Evolutionary conservation across 1,140 invertebrate species (phyloP).

Genomic region (Tetramorium alpestre): DNA sequence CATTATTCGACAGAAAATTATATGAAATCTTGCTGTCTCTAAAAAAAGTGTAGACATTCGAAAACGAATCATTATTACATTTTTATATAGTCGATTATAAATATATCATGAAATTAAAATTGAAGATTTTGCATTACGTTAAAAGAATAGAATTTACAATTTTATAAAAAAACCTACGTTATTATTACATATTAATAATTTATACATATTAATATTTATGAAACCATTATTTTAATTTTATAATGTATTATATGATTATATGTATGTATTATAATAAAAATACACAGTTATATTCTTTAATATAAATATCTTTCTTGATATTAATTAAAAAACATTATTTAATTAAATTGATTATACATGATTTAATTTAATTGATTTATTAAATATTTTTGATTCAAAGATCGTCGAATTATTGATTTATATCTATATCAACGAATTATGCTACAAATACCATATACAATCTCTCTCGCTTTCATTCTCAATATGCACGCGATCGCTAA

Average conservation of each 20-base stretch:
- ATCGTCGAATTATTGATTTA: conserved; percentile 2
- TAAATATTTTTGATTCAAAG: neutral
- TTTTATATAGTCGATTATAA: neutral
- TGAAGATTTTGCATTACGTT: neutral
- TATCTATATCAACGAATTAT: conserved; percentile 24
- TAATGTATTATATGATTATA: neutral
- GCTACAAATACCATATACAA: neutral
- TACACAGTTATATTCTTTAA: neutral
- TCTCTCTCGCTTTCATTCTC: conserved; percentile 58
- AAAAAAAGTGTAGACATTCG: neutral
- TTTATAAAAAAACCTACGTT: neutral
- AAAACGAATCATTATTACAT: neutral
- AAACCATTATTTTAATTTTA: neutral
- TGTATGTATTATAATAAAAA: neutral
- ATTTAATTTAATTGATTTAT: neutral
- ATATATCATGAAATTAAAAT: neutral
- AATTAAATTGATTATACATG: too few relatives aligned
- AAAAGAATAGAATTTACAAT: neutral
- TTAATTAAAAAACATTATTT: neutral
- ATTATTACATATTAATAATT: neutral
- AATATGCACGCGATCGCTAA: conserved; percentile 72
- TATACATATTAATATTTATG: neutral
- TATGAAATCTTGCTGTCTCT: neutral
- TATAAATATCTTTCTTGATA: neutral
- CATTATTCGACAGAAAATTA: neutral